Percentiles rank a stretch among this genome's conserved stretches.
Evolutionary conservation across 2,797 vertebrate genomes (phyloP).

Genomic region (Peromyscus melanophrys): DNA sequence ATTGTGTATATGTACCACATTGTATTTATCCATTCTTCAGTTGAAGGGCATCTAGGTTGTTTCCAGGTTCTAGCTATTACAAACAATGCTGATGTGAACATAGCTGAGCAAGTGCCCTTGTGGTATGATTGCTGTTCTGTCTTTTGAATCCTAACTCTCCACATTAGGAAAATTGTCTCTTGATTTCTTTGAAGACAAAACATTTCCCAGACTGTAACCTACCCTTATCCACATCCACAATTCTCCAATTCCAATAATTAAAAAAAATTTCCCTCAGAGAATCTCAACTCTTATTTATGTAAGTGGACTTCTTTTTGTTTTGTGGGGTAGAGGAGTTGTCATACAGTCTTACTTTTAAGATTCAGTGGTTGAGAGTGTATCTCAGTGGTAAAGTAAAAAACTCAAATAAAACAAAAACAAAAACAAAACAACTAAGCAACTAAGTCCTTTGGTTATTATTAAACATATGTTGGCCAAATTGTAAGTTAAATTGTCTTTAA

Average conservation of each 20-base stretch:
- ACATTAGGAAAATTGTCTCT: not conserved
- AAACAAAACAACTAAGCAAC: not conserved
- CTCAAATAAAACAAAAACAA: not conserved
- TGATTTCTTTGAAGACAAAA: slow-evolving; percentile 54
- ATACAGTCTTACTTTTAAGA: slow-evolving; percentile 45
- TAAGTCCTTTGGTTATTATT: not conserved
- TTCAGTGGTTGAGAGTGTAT: not conserved
- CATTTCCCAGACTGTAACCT: not conserved
- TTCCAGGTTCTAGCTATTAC: too few relatives aligned
- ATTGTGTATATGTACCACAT: too few relatives aligned
- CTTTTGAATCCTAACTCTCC: not conserved
- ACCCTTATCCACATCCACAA: not conserved
- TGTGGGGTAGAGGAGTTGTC: not conserved
- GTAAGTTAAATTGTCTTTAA: slow-evolving; percentile 31
- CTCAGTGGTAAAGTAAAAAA: not conserved
- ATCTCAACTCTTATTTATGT: slow-evolving; percentile 18
- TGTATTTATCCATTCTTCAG: too few relatives aligned
- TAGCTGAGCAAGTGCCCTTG: too few relatives aligned
- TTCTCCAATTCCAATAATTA: slow-evolving; percentile 47
- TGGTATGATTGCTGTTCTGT: not conserved
- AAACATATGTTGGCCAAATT: not conserved
- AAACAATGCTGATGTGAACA: too few relatives aligned
- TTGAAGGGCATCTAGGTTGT: too few relatives aligned
- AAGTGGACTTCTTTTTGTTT: slow-evolving; percentile 21
- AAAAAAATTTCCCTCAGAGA: slow-evolving; percentile 11